phyloP scores from a whole-genome alignment of 2,113 vertebrate genomes.

The Dromaius novaehollandiae region DNA sequence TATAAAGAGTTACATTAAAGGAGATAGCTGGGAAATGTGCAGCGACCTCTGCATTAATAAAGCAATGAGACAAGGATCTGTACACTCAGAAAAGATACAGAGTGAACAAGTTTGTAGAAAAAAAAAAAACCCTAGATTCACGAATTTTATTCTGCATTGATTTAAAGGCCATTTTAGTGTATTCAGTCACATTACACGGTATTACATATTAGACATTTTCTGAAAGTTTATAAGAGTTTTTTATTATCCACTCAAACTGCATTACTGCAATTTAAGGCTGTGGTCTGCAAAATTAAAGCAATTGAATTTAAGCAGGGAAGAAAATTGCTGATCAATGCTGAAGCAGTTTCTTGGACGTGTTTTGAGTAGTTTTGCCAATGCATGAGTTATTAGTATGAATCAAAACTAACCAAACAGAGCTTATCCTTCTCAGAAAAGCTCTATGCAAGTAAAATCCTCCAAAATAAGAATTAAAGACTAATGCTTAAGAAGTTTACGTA shows the following conservation, averaged over 20 bases:
- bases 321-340: rapidly evolving
- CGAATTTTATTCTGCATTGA: neutral
- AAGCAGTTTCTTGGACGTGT: rapidly evolving
- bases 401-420: too few species aligned
- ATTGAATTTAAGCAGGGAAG: neutral
- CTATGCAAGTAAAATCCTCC: too few species aligned
- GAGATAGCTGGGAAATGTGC: neutral
- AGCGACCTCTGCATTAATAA: neutral
- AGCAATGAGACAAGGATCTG: neutral
- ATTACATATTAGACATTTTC: neutral
- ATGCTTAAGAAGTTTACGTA: too few species aligned
- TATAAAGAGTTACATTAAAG: neutral
- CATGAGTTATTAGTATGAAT: rapidly evolving
- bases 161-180: neutral
- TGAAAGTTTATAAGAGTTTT: neutral
- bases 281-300: neutral
- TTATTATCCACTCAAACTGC: neutral
- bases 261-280: neutral
- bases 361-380: neutral
- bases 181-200: rapidly evolving
- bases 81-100: neutral
- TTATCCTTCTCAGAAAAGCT: neutral
- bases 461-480: rapidly evolving
- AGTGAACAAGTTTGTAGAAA: neutral
- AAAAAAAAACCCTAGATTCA: neutral